Evolutionary conservation across 1,140 invertebrate genomes (phyloP).

Genomic region (Metopolophium dirhodum): DNA sequence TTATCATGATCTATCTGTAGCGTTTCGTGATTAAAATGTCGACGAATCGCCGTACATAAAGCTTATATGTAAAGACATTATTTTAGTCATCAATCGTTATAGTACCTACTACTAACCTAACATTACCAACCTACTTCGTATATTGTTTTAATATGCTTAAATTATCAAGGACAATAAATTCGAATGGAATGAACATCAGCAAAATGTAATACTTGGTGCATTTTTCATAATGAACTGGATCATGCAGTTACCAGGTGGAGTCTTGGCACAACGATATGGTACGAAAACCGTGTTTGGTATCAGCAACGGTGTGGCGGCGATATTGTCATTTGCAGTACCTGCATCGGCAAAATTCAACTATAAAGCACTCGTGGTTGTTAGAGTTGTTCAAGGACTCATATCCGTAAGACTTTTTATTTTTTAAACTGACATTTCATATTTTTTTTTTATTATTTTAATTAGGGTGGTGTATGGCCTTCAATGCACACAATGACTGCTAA

Average conservation of each 20-base stretch:
- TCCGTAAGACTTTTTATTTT: conserved; percentile 66
- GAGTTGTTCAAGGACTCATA: conserved; percentile 77
- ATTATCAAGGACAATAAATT: conserved; percentile 64
- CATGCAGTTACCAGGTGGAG: conserved; percentile 77
- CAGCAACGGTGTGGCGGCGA: conserved; percentile 72
- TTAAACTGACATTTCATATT: neutral
- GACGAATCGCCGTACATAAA: neutral
- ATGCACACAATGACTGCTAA: conserved; percentile 82
- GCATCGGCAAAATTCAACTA: conserved; percentile 69
- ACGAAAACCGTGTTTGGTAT: conserved; percentile 76
- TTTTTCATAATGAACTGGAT: conserved; percentile 79
- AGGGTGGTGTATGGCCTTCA: conserved; percentile 83
- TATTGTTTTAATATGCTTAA: neutral
- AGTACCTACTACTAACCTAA: neutral
- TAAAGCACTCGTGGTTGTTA: conserved; percentile 69
- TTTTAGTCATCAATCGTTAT: neutral
- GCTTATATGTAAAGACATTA: neutral
- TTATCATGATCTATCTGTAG: neutral
- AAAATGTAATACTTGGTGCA: conserved; percentile 72
- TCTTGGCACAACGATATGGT: conserved; percentile 74
- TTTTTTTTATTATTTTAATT: neutral
- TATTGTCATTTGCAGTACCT: conserved; percentile 77
- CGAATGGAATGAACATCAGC: conserved; percentile 73
- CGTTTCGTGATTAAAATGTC: neutral
- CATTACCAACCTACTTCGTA: neutral